These are phyloP conservation scores for Lasioglossum albipes DNA, from an alignment of 1,140 invertebrate species.

Conservation along the genomic window DNA sequence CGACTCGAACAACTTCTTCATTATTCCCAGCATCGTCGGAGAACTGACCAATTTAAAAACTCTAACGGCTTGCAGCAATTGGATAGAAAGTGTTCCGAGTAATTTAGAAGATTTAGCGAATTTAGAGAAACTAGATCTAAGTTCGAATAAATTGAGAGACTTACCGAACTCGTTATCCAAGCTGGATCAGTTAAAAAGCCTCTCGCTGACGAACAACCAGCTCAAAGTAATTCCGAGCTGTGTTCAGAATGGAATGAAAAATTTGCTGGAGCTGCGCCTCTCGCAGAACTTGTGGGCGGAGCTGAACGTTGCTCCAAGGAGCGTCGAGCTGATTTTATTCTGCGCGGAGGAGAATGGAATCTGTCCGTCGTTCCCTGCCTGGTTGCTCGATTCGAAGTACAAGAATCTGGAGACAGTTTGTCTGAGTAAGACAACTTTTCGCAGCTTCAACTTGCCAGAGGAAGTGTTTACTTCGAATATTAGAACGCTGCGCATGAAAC, in stretches of 20 bases:
- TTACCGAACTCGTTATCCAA: conserved; percentile 53
- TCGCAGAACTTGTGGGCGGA: conserved; percentile 53
- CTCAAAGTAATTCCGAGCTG: conserved; percentile 62
- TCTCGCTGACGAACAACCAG: conserved; percentile 51
- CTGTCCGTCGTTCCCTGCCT: conserved; percentile 60
- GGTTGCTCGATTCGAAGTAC: conserved; percentile 63
- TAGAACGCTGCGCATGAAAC: conserved; percentile 55
- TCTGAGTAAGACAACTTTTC: conserved; percentile 60
- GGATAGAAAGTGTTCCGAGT: conserved; percentile 22
- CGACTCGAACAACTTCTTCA: conserved; percentile 39
- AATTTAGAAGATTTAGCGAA: conserved; percentile 49
- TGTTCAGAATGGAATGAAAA: conserved; percentile 60
- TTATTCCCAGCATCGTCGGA: conserved; percentile 41
- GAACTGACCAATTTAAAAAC: conserved; percentile 30
- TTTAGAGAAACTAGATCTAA: conserved; percentile 60
- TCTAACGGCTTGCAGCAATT: conserved; percentile 37
- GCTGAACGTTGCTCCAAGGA: conserved; percentile 49
- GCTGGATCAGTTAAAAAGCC: conserved; percentile 51
- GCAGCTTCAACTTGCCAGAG: conserved; percentile 30
- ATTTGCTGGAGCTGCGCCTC: conserved; percentile 54
- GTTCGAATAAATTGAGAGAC: conserved; percentile 49
- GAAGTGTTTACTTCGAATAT: conserved; percentile 35
- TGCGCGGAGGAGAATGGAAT: conserved; percentile 44
- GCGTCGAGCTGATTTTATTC: conserved; percentile 59
- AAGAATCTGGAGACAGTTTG: conserved; percentile 47